A percentile compares a stretch with the other conserved stretches of the same genome.
Conservation (phyloP, 92 coral and sea anemone genomes). For the Palythoa heliodiscus region DNA sequence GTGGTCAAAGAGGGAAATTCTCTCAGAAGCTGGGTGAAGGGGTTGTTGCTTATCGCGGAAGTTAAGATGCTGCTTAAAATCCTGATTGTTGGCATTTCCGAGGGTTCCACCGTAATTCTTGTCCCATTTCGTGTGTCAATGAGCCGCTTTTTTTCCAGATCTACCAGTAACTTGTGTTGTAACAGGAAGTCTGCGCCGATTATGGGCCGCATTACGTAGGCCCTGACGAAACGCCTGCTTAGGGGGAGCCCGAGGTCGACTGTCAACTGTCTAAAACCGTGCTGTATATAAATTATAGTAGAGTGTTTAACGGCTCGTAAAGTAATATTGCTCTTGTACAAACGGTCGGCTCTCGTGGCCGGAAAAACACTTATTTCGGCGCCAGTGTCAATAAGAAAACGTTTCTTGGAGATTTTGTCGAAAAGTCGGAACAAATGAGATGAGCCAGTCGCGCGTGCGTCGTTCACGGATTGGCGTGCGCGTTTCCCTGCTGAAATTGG, state of each 20-base stretch:
- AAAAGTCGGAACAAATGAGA: slow-evolving; percentile 40
- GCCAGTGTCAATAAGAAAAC: slow-evolving; percentile 55
- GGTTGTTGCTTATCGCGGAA: slow-evolving; percentile 2
- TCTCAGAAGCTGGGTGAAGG: neutral
- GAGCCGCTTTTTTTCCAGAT: neutral
- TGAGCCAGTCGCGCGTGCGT: slow-evolving; percentile 50
- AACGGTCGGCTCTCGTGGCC: neutral
- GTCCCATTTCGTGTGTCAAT: slow-evolving; percentile 44
- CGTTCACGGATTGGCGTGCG: slow-evolving; percentile 50
- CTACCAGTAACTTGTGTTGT: slow-evolving; percentile 54
- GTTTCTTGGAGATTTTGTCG: slow-evolving; percentile 48
- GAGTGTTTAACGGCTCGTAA: neutral
- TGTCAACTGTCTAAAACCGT: neutral
- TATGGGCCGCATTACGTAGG: slow-evolving; percentile 54
- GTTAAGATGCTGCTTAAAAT: slow-evolving; percentile 23
- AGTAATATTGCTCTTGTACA: neutral
- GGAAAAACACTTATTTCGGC: slow-evolving; percentile 55
- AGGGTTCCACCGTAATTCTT: slow-evolving; percentile 37
- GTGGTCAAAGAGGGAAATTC: slow-evolving; percentile 42
- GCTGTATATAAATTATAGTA: no score
- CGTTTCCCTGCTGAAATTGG: slow-evolving; percentile 51
- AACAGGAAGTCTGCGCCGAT: slow-evolving; percentile 53
- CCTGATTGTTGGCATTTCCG: slow-evolving; percentile 19
- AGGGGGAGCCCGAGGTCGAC: slow-evolving; percentile 37
- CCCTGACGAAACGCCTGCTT: slow-evolving; percentile 49